Evolutionary conservation across 1,140 invertebrate species (phyloP).

Genomic region (Dinothrombium tinctorium): DNA sequence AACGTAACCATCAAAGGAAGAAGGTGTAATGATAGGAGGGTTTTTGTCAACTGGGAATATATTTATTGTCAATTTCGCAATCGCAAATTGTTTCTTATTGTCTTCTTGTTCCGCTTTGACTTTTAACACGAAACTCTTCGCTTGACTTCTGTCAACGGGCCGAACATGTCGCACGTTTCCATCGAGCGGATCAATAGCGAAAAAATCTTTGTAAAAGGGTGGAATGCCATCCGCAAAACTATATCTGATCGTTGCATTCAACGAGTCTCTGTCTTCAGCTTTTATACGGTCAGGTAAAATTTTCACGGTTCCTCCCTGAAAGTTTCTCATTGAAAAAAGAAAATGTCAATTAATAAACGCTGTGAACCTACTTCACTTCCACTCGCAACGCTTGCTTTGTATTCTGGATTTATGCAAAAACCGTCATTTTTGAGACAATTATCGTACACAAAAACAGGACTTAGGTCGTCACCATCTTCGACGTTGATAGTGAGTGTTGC

Average conservation of each 20-base stretch:
- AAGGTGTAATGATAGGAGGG: slow-evolving; percentile 46
- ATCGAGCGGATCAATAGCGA: slow-evolving; percentile 25
- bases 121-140: slow-evolving; percentile 43
- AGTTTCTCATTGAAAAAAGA: not conserved
- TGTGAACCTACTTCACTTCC: slow-evolving; percentile 10
- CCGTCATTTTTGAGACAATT: slow-evolving; percentile 25
- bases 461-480: slow-evolving; percentile 33
- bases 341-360: not conserved
- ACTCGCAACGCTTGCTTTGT: slow-evolving; percentile 12
- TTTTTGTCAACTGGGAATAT: slow-evolving; percentile 60
- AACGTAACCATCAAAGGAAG: slow-evolving; percentile 46
- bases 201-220: slow-evolving; percentile 12
- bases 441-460: slow-evolving; percentile 43
- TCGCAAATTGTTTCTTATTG: slow-evolving; percentile 44
- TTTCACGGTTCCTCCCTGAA: slow-evolving; percentile 41
- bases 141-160: slow-evolving; percentile 46
- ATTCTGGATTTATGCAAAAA: slow-evolving; percentile 14
- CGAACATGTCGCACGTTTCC: slow-evolving; percentile 52
- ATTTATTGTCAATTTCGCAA: slow-evolving; percentile 49
- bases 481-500: slow-evolving; percentile 61
- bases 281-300: slow-evolving; percentile 66
- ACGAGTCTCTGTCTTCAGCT: slow-evolving; percentile 62
- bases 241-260: slow-evolving; percentile 51
- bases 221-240: slow-evolving; percentile 43
- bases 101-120: slow-evolving; percentile 61